Percentiles rank a stretch among this genome's conserved stretches.
Conservation (phyloP, 1,140 invertebrate species). For the Zaprionus camerounensis region DNA sequence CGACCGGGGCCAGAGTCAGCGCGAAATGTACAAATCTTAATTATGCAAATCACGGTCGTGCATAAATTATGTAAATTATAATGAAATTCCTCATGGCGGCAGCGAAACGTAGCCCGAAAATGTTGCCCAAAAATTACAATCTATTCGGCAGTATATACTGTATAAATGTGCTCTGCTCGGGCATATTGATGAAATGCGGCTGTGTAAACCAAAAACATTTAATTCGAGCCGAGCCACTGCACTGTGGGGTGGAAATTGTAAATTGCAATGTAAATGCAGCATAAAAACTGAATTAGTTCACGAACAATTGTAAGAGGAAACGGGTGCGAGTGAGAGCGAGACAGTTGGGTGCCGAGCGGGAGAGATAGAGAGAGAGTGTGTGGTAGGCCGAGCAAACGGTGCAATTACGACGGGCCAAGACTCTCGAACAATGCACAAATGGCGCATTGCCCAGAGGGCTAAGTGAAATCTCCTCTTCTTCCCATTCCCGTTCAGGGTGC, state of each 20-base stretch:
- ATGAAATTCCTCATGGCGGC: constrained; percentile 71
- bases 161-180: constrained; percentile 13
- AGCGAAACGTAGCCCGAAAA: constrained; percentile 19
- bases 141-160: constrained; percentile 24
- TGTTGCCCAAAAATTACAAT: constrained; percentile 42
- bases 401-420: constrained; percentile 28
- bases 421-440: constrained; percentile 43
- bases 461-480: constrained; percentile 41
- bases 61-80: constrained; percentile 82
- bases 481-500: constrained; percentile 28
- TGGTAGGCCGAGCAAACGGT: constrained; percentile 1
- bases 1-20: constrained; percentile 39
- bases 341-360: neutral
- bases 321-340: neutral
- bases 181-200: constrained; percentile 60
- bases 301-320: constrained; percentile 60
- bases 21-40: constrained; percentile 79
- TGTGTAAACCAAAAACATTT: constrained; percentile 60
- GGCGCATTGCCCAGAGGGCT: constrained; percentile 65
- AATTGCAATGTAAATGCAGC: constrained; percentile 81
- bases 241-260: constrained; percentile 69
- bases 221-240: constrained; percentile 23
- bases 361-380: constrained; percentile 8
- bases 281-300: constrained; percentile 74
- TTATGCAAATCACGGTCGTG: constrained; percentile 80